These are phyloP conservation scores for Bostrychus sinensis DNA, from an alignment of 2,113 vertebrate species.

Conservation along the genomic window DNA sequence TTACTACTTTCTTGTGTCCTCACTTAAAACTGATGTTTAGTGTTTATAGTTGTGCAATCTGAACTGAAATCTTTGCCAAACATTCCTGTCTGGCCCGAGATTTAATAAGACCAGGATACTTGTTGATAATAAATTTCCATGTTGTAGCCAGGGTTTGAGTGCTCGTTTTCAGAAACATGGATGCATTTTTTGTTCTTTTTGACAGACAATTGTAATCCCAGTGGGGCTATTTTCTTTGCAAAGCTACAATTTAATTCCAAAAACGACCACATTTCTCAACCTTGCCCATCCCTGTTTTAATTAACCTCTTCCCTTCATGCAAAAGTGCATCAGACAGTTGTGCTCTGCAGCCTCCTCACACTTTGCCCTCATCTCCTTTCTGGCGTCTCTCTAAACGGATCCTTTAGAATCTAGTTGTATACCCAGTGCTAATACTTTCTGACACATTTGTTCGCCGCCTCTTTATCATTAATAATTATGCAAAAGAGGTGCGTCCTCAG, in stretches of 20 bases:
- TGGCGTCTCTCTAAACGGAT: constrained; percentile 45
- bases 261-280: constrained; percentile 10
- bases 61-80: neutral
- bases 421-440: constrained; percentile 81
- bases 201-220: constrained; percentile 23
- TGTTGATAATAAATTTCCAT: neutral
- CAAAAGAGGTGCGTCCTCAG: constrained; percentile 83
- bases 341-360: constrained; percentile 26
- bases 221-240: constrained; percentile 13
- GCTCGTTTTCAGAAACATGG: constrained; percentile 11
- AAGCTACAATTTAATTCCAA: constrained; percentile 23
- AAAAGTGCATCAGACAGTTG: constrained; percentile 47
- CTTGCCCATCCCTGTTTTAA: constrained; percentile 45
- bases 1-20: neutral
- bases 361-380: constrained; percentile 46
- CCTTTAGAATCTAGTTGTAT: constrained; percentile 67
- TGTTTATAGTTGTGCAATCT: neutral
- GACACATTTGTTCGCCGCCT: constrained; percentile 87
- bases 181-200: constrained; percentile 5
- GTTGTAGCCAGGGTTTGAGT: neutral
- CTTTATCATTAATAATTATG: constrained; percentile 92
- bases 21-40: neutral
- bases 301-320: constrained; percentile 55
- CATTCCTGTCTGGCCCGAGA: neutral
- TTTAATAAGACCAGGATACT: constrained; percentile 1